Evolutionary conservation across 2,113 vertebrate species (phyloP).

Genomic region (Natator depressus): DNA sequence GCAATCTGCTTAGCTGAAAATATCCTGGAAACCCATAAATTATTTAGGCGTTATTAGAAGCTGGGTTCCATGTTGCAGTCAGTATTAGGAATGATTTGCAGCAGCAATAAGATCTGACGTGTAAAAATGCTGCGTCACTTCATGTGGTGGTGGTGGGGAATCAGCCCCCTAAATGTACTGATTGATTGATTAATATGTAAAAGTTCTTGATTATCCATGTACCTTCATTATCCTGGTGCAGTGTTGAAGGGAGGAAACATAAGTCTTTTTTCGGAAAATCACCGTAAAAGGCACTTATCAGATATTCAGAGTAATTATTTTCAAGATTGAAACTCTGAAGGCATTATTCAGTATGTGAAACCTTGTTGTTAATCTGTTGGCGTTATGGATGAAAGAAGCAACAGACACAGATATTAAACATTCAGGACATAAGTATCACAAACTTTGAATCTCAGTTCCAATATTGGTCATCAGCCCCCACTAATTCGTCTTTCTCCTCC

Average conservation of each 20-base stretch:
- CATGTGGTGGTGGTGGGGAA: background rate
- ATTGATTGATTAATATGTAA: slow-evolving; percentile 27
- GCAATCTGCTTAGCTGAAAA: background rate
- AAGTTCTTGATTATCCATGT: slow-evolving; percentile 58
- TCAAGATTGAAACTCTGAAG: slow-evolving; percentile 47
- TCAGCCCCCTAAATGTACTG: slow-evolving; percentile 25
- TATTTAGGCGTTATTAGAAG: background rate
- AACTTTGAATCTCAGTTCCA: slow-evolving; percentile 26
- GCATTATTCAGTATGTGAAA: slow-evolving; percentile 5
- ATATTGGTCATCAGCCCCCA: background rate
- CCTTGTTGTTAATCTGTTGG: slow-evolving; percentile 60
- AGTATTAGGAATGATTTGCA: background rate
- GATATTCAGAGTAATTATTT: slow-evolving; percentile 62
- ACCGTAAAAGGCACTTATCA: slow-evolving; percentile 34
- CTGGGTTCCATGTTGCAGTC: slow-evolving; percentile 24
- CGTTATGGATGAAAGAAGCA: slow-evolving; percentile 23
- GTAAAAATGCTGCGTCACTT: slow-evolving; percentile 19
- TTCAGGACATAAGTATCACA: slow-evolving; percentile 37
- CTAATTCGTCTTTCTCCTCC: background rate
- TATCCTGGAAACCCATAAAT: background rate
- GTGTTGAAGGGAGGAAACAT: background rate
- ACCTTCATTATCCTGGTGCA: slow-evolving; percentile 34
- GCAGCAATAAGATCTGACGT: background rate
- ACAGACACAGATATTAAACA: slow-evolving; percentile 45
- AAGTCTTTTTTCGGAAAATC: background rate